Base-by-base conservation (phyloP, 1,140 invertebrate genomes). In the silkworm (Bombyx mori) region DNA sequence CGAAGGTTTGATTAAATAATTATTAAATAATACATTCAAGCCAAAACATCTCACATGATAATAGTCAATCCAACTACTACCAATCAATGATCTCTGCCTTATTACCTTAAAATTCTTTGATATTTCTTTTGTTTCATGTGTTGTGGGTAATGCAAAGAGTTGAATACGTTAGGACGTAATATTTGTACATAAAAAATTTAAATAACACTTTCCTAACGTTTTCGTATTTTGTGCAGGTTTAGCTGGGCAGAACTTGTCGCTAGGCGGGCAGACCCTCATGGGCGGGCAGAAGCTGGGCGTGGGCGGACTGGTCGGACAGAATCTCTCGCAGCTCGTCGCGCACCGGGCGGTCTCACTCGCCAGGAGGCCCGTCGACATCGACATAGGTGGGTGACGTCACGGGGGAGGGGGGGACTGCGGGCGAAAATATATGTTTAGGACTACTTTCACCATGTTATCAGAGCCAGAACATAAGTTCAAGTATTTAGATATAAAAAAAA, bases 341-440 rank as follows among this genome's bases (percentile, higher is more conserved):
- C 78, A 82, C 49, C 55, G 80, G 0, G 76, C 77, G 7, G 71
- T 79, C 52, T 77, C 80, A 48, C 63, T 81, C 42, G 75, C 77
- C 0, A 52, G 76, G 52, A 53, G 79, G 8, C 71, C 74, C 5
- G 71, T 75, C 7, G 78, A 81, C 45, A 73, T 82, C 64, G 82
- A 86, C 26, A 73, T 82, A 70, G 62, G 73, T 69, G 9, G 7
- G 54, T 56, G 52, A 49, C 22, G 22, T 35, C 26, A 35, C 26
- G 2, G 26, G 26, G 26, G 2, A 5, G 26, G 26, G 4, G 26
- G 26, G 26, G 26, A 5, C 26, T 35, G 26, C 4, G 26, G 26
- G 26, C 26, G 26, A 2, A 5, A 35, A 5, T 35, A 3, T 35
- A 35, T 35, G 1, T 35, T 7, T 47, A 47, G 0, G 45, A 47